Evolutionary conservation across 1,140 invertebrate genomes (phyloP).

Genomic region (Sitodiplosis mosellana): DNA sequence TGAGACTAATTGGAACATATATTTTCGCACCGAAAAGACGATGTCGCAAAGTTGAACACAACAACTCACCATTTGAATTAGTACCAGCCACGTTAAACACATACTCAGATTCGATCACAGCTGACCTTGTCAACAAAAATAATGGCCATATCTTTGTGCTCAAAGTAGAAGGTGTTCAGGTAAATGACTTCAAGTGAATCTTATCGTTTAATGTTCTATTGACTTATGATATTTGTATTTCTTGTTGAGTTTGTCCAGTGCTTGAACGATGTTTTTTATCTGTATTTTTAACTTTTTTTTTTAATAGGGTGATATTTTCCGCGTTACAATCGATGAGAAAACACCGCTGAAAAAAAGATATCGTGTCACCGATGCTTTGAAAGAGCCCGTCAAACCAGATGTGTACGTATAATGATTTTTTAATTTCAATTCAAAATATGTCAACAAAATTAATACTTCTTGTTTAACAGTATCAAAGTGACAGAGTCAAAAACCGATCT

Average conservation of each 20-base stretch:
- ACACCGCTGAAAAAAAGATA: conserved; percentile 62
- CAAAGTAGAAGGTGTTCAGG: conserved; percentile 47
- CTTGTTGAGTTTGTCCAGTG: no score
- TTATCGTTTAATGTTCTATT: no score
- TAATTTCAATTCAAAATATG: no score
- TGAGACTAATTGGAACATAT: background rate
- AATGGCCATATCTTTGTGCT: conserved; percentile 40
- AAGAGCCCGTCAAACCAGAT: conserved; percentile 45
- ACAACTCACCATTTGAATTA: conserved; percentile 54
- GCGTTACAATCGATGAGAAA: conserved; percentile 70
- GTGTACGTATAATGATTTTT: conserved; percentile 43
- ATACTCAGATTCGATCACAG: conserved; percentile 40
- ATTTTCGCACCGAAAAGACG: conserved; percentile 34
- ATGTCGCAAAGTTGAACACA: conserved; percentile 51
- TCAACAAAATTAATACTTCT: no score
- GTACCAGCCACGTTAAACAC: conserved; percentile 47
- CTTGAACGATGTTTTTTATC: no score
- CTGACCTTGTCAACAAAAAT: conserved; percentile 53
- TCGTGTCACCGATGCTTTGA: conserved; percentile 54
- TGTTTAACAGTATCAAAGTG: conserved; percentile 11
- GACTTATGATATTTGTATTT: no score
- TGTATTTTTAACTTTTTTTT: no score
- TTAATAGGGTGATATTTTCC: conserved; percentile 46
- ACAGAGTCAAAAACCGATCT: conserved; percentile 13
- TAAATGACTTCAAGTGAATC: background rate